These are phyloP conservation scores for Leptosomus discolor DNA, from an alignment of 2,113 vertebrate species.

Conservation along the genomic window DNA sequence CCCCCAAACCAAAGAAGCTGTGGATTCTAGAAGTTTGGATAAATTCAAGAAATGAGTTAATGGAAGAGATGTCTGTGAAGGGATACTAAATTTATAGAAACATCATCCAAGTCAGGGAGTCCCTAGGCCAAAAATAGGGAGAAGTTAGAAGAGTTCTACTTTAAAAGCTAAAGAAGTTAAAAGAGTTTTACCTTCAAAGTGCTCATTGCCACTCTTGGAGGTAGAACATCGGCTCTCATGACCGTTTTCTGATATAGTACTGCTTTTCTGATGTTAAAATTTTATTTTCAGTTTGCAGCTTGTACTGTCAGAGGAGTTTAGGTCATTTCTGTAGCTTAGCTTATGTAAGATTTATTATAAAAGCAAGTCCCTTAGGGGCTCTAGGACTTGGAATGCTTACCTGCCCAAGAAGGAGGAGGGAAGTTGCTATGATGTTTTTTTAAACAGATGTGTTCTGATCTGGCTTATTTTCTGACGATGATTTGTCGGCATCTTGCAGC, in stretches of 20 bases:
- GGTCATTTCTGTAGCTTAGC: background rate
- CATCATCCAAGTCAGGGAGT: background rate
- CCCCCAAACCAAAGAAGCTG: background rate
- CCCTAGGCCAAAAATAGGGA: background rate
- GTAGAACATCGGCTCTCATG: background rate
- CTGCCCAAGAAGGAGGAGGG: background rate
- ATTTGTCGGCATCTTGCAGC: background rate
- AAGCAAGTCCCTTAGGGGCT: background rate
- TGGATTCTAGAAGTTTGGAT: background rate
- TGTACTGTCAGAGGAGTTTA: background rate
- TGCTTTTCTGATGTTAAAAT: background rate
- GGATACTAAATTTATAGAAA: background rate
- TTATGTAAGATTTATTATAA: background rate
- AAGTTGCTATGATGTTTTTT: background rate
- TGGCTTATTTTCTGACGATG: background rate
- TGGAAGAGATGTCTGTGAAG: background rate
- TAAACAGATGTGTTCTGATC: background rate
- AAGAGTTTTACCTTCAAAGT: background rate
- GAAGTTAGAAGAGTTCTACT: background rate
- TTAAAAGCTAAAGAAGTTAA: background rate
- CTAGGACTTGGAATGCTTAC: background rate
- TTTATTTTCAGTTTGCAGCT: background rate
- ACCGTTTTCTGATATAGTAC: background rate
- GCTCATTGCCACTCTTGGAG: background rate
- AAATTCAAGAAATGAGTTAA: background rate